These are phyloP conservation scores for Lemur catta DNA, from an alignment of 2,797 vertebrate genomes.

Conservation along the genomic window DNA sequence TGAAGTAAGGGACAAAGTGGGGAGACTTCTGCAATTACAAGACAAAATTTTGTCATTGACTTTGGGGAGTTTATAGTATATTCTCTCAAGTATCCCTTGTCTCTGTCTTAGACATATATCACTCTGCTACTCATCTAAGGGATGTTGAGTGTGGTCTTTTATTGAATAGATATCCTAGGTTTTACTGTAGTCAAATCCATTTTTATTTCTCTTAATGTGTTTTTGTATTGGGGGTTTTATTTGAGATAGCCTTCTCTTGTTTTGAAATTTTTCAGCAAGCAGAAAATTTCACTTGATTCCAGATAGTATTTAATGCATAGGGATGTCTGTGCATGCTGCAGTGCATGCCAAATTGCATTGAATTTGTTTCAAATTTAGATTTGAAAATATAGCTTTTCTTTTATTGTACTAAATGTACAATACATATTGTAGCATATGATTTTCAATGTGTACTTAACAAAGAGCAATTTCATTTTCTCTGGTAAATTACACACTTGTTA, in stretches of 20 bases:
- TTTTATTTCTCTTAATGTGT: neutral
- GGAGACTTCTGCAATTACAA: neutral
- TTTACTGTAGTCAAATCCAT: neutral
- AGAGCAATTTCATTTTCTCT: slow-evolving; percentile 71
- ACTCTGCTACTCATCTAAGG: neutral
- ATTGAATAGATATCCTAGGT: neutral
- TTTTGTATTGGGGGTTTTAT: neutral
- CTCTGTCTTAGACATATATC: neutral
- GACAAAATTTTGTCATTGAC: neutral
- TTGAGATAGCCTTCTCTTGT: slow-evolving; percentile 19
- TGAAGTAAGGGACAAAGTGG: neutral
- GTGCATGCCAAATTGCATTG: slow-evolving; percentile 42
- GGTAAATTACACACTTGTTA: slow-evolving; percentile 68
- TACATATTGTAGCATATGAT: slow-evolving; percentile 57
- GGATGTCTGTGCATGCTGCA: neutral
- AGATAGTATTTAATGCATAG: neutral
- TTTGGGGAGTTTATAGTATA: neutral
- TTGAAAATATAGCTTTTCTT: slow-evolving; percentile 53
- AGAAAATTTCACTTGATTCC: slow-evolving; percentile 11
- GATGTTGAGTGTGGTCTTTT: neutral
- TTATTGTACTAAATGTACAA: slow-evolving; percentile 38
- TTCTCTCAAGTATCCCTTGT: neutral
- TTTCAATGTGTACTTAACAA: slow-evolving; percentile 68
- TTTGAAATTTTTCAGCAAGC: slow-evolving; percentile 32
- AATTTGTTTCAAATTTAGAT: slow-evolving; percentile 61